Base-by-base conservation (phyloP, 1,140 invertebrate genomes). In the Drosophila nigrodunni region DNA sequence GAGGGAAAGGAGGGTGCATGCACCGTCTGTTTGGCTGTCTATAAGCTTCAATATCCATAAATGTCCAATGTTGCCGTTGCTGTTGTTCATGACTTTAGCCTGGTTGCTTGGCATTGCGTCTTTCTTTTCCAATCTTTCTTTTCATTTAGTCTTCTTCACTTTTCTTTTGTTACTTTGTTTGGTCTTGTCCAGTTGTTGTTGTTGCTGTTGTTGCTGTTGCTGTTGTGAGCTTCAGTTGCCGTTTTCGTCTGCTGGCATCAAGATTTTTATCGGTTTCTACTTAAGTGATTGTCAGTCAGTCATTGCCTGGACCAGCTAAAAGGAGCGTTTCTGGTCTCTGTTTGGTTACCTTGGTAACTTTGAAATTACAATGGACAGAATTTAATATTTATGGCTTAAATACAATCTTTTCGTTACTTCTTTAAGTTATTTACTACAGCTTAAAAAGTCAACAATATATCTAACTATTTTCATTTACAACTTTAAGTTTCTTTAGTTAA, bases 41-140 rank as follows among this genome's bases (percentile, higher is more conserved):
- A 81, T 89, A 90, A 90, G 85, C 85, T 86, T 89, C 85, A 90
- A 89, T 89, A 89, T 89, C 85, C 85, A 89, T 89, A 89, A 89
- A 89, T 89, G 85, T 90, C 86, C 75, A 90, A 85, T 79, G 71
- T 65, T 67, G 64, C 50, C 70, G 61, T 60, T 71, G 62, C 59
- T 65, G 69, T 77, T 78, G 77, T 69, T 86, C 85, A 89, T 88
- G 85, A 89, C 80, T 89, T 78, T 88, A 76, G 69, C 64, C 70
- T 62, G 70, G 68, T 59, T 68, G 54, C 67, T 73, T 68, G 46
- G 57, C 71, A 60, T 47, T 61, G 64, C 71, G 64, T 75, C 60
- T 71, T 65, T 66, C 70, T 13, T 60, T 55, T 54, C 41, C 44
- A 8, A 65, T 39, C 61, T 75, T 49, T 59, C 61, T 66, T 60